A percentile compares a stretch with the other conserved stretches of the same genome.
Conservation (phyloP, 2,113 vertebrate species). For the Dicaeum eximium region DNA sequence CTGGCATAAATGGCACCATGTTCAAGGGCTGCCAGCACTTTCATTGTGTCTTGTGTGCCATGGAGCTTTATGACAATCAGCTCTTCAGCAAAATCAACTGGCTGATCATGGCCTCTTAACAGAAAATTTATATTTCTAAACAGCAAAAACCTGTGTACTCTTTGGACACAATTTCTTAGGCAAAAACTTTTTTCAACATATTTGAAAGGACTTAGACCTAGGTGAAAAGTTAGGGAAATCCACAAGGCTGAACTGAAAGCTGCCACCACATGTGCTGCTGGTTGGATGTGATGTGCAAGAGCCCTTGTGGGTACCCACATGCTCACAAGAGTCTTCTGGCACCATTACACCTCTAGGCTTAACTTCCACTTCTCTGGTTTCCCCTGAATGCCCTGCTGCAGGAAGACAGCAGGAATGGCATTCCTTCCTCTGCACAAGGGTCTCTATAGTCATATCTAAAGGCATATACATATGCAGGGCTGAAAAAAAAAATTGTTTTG, state of each 20-base stretch:
- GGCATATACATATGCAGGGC: too few species aligned
- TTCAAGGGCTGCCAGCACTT: neutral
- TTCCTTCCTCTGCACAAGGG: neutral
- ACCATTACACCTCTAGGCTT: neutral
- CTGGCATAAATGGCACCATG: neutral
- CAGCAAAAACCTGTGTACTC: accelerated
- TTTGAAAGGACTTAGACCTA: neutral
- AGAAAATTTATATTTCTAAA: neutral
- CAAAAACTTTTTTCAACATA: neutral
- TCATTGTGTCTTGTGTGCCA: neutral
- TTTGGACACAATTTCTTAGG: neutral
- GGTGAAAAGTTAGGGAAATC: neutral
- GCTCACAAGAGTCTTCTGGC: neutral
- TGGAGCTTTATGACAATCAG: neutral
- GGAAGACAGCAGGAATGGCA: neutral
- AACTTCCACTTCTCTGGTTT: neutral
- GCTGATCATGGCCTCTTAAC: neutral
- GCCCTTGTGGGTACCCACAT: neutral
- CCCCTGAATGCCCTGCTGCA: neutral
- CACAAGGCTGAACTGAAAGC: neutral
- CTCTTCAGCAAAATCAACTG: neutral
- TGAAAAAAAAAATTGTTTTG: neutral
- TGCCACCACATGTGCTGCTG: neutral
- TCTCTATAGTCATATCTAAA: neutral
- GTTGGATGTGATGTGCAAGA: neutral